phyloP scores from a whole-genome alignment of 92 coral and sea anemone genomes.

The Umimayanthus chanpuru region DNA sequence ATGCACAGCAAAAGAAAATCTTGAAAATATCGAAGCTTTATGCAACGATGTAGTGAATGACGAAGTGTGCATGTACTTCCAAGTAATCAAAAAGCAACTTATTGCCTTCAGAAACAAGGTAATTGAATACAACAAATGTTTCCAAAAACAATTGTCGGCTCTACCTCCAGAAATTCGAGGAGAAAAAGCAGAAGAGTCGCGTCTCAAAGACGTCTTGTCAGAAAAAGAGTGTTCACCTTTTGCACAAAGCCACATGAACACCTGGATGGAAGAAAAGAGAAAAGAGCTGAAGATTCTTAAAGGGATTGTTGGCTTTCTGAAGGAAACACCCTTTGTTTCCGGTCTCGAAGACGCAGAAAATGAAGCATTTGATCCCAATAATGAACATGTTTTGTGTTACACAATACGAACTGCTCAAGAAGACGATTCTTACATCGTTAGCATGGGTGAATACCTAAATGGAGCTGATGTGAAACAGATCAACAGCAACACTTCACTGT shows the following conservation, averaged over 20 bases:
- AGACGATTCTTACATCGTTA: constrained; percentile 2
- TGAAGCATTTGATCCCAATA: constrained; percentile 42
- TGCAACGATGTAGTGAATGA: constrained; percentile 50
- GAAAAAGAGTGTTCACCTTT: constrained; percentile 54
- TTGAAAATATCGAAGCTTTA: constrained; percentile 23
- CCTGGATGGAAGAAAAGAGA: constrained; percentile 48
- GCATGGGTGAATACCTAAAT: constrained; percentile 24
- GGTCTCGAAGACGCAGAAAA: constrained; percentile 46
- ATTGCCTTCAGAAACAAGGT: constrained; percentile 13
- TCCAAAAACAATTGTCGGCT: constrained; percentile 40
- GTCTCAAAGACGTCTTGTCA: constrained; percentile 20
- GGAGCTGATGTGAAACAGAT: neutral
- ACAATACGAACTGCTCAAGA: constrained; percentile 41
- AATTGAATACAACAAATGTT: constrained; percentile 4
- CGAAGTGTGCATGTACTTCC: constrained; percentile 36
- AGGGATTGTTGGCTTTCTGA: constrained; percentile 28
- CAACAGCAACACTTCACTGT: neutral
- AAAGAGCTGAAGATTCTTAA: constrained; percentile 48
- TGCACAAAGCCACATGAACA: constrained; percentile 32
- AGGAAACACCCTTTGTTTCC: constrained; percentile 38
- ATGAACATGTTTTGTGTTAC: constrained; percentile 45
- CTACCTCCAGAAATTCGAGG: constrained; percentile 43
- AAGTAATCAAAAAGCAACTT: constrained; percentile 36
- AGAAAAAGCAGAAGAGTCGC: constrained; percentile 24
- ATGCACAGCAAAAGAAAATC: constrained; percentile 21